A percentile compares a stretch with the other conserved stretches of the same genome.
Evolutionary conservation across 2,888 invertebrate genomes (phyloP).

Genomic region (Amitus sp.): DNA sequence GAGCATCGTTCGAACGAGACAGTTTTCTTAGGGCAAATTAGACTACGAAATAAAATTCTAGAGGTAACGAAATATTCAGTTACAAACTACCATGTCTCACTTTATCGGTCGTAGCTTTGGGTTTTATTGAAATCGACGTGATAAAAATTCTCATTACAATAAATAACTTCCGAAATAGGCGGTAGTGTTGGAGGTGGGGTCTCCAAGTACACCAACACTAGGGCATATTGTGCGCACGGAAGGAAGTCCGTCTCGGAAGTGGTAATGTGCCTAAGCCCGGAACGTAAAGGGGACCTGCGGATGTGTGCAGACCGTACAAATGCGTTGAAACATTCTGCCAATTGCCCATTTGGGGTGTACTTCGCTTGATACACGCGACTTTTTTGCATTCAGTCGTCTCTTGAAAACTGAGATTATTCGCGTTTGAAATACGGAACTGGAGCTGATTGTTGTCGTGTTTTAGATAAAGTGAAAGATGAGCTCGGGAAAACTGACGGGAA

Average conservation of each 20-base stretch:
- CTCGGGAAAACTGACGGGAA: slow-evolving; percentile 53
- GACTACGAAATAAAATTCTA: no score
- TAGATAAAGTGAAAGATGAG: slow-evolving; percentile 58
- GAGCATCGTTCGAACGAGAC: no score
- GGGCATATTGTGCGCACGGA: slow-evolving; percentile 28
- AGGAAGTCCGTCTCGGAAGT: slow-evolving; percentile 42
- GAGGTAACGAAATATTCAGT: no score
- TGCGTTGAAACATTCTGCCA: slow-evolving; percentile 26
- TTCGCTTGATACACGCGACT: slow-evolving; percentile 28
- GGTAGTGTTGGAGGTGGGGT: slow-evolving; percentile 28
- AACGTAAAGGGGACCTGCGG: slow-evolving; percentile 19
- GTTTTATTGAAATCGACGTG: no score
- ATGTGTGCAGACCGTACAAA: slow-evolving; percentile 19
- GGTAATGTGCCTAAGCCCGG: slow-evolving; percentile 33
- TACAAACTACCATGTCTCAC: no score
- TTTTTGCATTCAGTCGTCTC: slow-evolving; percentile 32
- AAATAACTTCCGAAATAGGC: slow-evolving; percentile 15
- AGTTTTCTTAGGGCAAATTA: no score
- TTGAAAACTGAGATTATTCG: slow-evolving; percentile 24
- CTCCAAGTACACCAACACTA: slow-evolving; percentile 12
- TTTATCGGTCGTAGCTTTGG: no score
- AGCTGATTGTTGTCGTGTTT: slow-evolving; percentile 39
- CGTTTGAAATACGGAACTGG: no score
- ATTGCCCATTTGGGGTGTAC: slow-evolving; percentile 24
- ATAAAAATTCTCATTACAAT: slow-evolving; percentile 4